These are phyloP conservation scores for Vesta saturnalis DNA, from an alignment of 2,888 invertebrate genomes.

Conservation along the genomic window DNA sequence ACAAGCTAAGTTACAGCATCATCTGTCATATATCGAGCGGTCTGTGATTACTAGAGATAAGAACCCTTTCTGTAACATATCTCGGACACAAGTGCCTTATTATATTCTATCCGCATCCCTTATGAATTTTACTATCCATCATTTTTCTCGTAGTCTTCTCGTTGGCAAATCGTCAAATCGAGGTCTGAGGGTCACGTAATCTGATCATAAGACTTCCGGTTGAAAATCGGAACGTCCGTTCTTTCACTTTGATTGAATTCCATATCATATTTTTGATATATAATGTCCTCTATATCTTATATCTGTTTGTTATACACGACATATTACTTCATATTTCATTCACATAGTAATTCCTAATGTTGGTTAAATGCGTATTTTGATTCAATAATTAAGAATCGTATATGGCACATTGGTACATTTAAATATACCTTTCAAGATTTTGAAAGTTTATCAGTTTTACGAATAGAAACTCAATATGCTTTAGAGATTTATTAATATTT, in stretches of 20 bases:
- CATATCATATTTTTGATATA: constrained; percentile 45
- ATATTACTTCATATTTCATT: too few relatives aligned
- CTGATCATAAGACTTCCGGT: constrained; percentile 52
- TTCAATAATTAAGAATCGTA: too few relatives aligned
- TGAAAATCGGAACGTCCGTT: constrained; percentile 49
- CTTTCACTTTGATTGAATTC: constrained; percentile 51
- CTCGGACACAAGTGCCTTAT: constrained; percentile 55
- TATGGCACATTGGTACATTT: too few relatives aligned
- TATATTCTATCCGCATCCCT: constrained; percentile 57
- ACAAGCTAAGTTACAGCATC: constrained; percentile 40
- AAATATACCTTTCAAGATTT: too few relatives aligned
- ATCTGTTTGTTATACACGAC: too few relatives aligned
- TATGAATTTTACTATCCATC: constrained; percentile 58
- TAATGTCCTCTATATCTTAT: too few relatives aligned
- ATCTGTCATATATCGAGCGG: constrained; percentile 45
- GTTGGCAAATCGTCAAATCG: constrained; percentile 58
- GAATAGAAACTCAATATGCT: too few relatives aligned
- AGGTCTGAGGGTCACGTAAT: constrained; percentile 56
- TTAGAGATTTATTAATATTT: too few relatives aligned
- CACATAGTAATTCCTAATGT: too few relatives aligned
- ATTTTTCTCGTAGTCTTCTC: constrained; percentile 54
- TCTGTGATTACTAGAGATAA: constrained; percentile 42
- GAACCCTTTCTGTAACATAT: constrained; percentile 39
- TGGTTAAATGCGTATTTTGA: too few relatives aligned
- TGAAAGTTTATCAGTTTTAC: too few relatives aligned